Percentiles rank a stretch among this genome's conserved stretches.
Evolutionary conservation across 2,113 vertebrate species (phyloP).

Genomic region (Crotalus viridis): DNA sequence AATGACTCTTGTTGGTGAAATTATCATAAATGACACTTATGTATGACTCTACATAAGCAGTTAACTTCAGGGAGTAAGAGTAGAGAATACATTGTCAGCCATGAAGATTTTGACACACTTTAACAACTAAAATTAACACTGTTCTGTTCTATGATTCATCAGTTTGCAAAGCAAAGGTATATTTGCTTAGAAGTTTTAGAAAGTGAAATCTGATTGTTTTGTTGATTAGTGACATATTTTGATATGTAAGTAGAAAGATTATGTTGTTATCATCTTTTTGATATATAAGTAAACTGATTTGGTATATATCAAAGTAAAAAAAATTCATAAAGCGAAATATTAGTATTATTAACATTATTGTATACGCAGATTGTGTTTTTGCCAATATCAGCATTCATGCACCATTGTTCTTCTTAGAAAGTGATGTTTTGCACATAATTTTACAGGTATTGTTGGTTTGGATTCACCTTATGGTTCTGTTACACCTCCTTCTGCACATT

Average conservation of each 20-base stretch:
- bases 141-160: not conserved
- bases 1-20: no score
- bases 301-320: not conserved
- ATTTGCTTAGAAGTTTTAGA: not conserved
- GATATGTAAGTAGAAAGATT: not conserved
- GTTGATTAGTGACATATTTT: not conserved
- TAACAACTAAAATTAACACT: not conserved
- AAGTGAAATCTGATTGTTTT: not conserved
- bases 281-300: not conserved
- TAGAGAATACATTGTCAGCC: no score
- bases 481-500: slow-evolving; percentile 80
- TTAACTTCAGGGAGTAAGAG: no score
- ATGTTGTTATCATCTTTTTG: not conserved
- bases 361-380: not conserved
- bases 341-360: not conserved
- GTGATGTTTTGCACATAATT: slow-evolving; percentile 19
- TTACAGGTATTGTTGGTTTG: slow-evolving; percentile 82
- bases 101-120: no score
- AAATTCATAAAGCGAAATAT: not conserved
- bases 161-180: not conserved
- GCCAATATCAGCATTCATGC: not conserved
- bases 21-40: no score
- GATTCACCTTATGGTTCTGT: slow-evolving; percentile 79
- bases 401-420: not conserved
- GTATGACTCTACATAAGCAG: no score